A percentile compares a stretch with the other conserved stretches of the same genome.
phyloP scores from a whole-genome alignment of 2,113 vertebrate species.

The Sinocyclocheilus maitianheensis region DNA sequence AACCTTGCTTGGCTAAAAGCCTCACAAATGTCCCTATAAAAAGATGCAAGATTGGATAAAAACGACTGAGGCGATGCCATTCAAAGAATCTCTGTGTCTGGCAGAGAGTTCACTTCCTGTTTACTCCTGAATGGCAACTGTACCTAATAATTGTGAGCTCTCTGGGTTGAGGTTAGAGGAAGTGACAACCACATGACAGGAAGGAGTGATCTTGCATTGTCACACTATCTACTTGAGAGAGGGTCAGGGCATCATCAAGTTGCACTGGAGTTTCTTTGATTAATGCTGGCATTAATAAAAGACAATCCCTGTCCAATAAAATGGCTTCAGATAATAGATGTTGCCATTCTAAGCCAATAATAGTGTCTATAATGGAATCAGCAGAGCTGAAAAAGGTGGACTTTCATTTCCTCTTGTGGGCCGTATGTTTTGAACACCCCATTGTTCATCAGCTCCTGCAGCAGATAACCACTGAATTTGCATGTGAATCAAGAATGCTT shows the following conservation, averaged over 20 bases:
- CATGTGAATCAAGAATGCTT: constrained; percentile 78
- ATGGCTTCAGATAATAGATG: constrained; percentile 77
- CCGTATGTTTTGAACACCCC: constrained; percentile 69
- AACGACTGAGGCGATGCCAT: background rate
- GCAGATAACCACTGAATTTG: constrained; percentile 77
- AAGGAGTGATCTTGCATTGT: constrained; percentile 28
- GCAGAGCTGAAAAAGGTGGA: constrained; percentile 77
- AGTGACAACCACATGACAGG: constrained; percentile 42
- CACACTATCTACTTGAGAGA: constrained; percentile 50
- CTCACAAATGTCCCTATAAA: constrained; percentile 2
- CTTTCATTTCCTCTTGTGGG: constrained; percentile 79
- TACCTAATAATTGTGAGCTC: constrained; percentile 10
- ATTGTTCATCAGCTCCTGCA: constrained; percentile 75
- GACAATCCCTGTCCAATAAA: constrained; percentile 66
- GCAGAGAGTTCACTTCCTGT: constrained; percentile 36
- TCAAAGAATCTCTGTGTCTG: background rate
- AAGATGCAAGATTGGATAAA: background rate
- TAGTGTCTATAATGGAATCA: constrained; percentile 82
- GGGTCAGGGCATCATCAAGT: constrained; percentile 28
- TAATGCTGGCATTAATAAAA: constrained; percentile 72
- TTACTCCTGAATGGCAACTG: constrained; percentile 25
- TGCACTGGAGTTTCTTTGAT: constrained; percentile 66
- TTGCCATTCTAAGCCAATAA: constrained; percentile 79
- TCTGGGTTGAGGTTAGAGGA: constrained; percentile 15
- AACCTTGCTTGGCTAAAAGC: background rate